These are phyloP conservation scores for Zaprionus lineosus DNA, from an alignment of 2,888 invertebrate genomes.

Conservation along the genomic window DNA sequence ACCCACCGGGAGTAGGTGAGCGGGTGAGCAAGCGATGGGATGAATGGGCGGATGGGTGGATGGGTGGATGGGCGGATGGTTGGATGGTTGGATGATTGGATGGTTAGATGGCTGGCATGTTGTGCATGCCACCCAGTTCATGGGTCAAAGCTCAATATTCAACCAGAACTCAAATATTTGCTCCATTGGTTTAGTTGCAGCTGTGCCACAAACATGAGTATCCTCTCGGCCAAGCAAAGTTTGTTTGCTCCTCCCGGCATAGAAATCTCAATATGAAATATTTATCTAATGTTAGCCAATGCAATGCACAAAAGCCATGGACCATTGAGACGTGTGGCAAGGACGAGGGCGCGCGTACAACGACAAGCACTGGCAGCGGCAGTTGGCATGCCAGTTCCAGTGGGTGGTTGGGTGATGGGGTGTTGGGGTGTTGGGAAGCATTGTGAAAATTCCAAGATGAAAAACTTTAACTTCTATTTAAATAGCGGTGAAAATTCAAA, in stretches of 20 bases:
- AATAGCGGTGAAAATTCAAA: slow-evolving; percentile 22
- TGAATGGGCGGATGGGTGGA: too few species aligned
- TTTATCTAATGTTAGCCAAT: slow-evolving; percentile 48
- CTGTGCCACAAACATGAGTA: slow-evolving; percentile 17
- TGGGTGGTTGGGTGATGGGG: too few species aligned
- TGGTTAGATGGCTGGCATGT: too few species aligned
- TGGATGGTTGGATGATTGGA: too few species aligned
- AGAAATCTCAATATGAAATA: slow-evolving; percentile 37
- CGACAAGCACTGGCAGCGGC: too few species aligned
- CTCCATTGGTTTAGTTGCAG: slow-evolving; percentile 55
- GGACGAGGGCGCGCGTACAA: neutral
- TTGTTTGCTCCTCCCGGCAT: slow-evolving; percentile 45
- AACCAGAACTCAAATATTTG: slow-evolving; percentile 63
- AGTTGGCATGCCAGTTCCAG: too few species aligned
- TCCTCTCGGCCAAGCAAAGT: too few species aligned
- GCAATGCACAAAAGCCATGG: slow-evolving; percentile 12
- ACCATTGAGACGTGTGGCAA: too few species aligned
- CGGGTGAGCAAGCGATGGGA: too few species aligned
- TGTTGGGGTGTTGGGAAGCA: slow-evolving; percentile 1
- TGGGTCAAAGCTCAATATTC: slow-evolving; percentile 44
- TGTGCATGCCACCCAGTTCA: too few species aligned
- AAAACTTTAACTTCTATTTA: slow-evolving; percentile 16
- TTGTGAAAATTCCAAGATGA: slow-evolving; percentile 10
- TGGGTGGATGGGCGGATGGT: too few species aligned
- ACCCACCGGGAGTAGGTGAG: too few species aligned